Evolutionary conservation across 1,140 invertebrate species (phyloP), one percentile per base, ranked within the genome.

Genomic region (Achatina immaculata): DNA sequence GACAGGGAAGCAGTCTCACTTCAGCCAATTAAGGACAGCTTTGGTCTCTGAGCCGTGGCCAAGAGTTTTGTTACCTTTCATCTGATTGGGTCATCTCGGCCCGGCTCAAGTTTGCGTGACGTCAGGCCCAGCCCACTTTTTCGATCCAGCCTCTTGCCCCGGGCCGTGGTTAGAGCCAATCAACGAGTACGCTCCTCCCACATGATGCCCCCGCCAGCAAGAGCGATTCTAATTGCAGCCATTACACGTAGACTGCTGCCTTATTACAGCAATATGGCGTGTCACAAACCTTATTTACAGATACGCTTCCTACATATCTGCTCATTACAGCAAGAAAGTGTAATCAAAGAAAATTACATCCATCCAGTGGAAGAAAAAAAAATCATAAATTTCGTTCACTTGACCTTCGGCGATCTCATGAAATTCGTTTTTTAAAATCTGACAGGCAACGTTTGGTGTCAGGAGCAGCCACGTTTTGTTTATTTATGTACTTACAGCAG

Each of bases 21-120:
- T 38, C 21, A 42, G 42, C 36, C 68, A 69, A 43, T 69, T 43
- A 69, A 24, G 28, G 28, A 48, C 7, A 4, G 43, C 71, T 24
- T 45, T 73, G 71, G 40, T 73, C 71, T 42, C 19, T 73, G 71
- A 73, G 71, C 71, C 71, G 71, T 73, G 43, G 71, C 43, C 71
- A 1, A 14, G 2, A 14, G 19, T 0, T 6, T n/a, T 73, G 71
- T 51, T 51, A 73, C 43, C 16, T 24, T 14, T 19, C n/a, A 73
- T 73, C 11, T 45, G 21, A 73, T 73, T 73, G 71, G 71, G 21
- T 9, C 1, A 73, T 45, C 19, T 1, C n/a, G 42, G 71, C 71
- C 1, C 31, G 42, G 43, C n/a, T 73, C 71, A 40, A 21, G 4
- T 48, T 72, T 2, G 42, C 43, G 43, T 34, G 71, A 43, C 38